Evolutionary conservation across 2,797 vertebrate genomes (phyloP).

Genomic region (Scolopax rusticola): DNA sequence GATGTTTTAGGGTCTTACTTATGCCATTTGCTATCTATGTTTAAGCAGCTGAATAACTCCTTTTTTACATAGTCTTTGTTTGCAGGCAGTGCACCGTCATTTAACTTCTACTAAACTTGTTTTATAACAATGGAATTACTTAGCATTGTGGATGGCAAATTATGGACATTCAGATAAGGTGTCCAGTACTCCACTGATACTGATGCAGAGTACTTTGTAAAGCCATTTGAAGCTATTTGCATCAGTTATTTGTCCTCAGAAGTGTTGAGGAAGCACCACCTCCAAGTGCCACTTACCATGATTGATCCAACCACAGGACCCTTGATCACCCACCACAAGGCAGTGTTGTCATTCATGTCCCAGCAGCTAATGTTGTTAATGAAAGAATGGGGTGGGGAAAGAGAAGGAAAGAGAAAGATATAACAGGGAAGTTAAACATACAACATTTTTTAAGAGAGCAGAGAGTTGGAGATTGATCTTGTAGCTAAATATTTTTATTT

Average conservation of each 20-base stretch:
- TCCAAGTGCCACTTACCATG: slow-evolving; percentile 85
- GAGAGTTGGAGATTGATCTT: not conserved
- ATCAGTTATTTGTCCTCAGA: not conserved
- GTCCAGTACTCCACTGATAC: not conserved
- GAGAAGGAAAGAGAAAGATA: not conserved
- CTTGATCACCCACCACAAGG: slow-evolving; percentile 99
- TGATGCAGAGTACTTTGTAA: not conserved
- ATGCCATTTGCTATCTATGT: not conserved
- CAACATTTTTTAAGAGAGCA: accelerated
- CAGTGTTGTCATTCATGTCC: slow-evolving; percentile 96
- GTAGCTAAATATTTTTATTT: not conserved
- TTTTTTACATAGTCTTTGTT: not conserved
- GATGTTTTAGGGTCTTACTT: not conserved
- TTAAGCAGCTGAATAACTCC: not conserved
- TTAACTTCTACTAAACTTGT: not conserved
- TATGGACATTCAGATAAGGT: not conserved
- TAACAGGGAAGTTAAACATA: not conserved
- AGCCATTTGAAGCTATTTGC: not conserved
- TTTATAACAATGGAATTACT: not conserved
- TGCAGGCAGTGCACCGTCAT: not conserved
- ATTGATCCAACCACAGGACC: slow-evolving; percentile 96
- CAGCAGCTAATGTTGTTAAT: slow-evolving; percentile 85
- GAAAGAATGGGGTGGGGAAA: not conserved
- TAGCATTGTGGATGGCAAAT: not conserved
- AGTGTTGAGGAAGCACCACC: accelerated